Conservation (phyloP, 1,140 invertebrate genomes). For the Charaxes varanes region DNA sequence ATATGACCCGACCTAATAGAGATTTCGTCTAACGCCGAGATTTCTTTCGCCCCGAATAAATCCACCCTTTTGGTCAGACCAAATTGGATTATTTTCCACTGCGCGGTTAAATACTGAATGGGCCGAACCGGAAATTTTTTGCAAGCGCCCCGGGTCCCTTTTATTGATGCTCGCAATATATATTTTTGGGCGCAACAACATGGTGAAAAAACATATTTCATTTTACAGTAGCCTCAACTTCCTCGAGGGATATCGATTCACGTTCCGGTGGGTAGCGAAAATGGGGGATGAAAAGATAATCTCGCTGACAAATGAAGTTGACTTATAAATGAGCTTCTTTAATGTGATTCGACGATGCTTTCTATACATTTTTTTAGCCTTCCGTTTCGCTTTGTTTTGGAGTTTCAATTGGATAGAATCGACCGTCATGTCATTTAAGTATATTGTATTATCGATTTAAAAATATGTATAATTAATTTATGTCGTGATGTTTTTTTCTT, state of each 20-base stretch:
- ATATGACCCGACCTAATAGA: conserved; percentile 25
- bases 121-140: conserved; percentile 20
- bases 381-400: too few species aligned
- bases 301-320: conserved; percentile 16
- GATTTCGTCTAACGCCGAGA: conserved; percentile 21
- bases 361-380: too few species aligned
- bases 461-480: too few species aligned
- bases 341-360: too few species aligned
- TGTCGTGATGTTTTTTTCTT: too few species aligned
- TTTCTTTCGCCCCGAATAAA: conserved; percentile 22
- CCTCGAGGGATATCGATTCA: conserved; percentile 11
- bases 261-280: conserved; percentile 8
- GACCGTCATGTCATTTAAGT: too few species aligned
- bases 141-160: conserved; percentile 18
- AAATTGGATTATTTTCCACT: conserved; percentile 32
- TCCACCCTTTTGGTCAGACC: conserved; percentile 27
- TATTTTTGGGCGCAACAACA: conserved; percentile 20
- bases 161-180: conserved; percentile 29
- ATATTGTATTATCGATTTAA: too few species aligned
- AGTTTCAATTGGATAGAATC: too few species aligned
- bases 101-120: conserved; percentile 29
- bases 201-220: conserved; percentile 27
- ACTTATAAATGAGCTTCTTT: conserved; percentile 8
- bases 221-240: conserved; percentile 10
- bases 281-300: conserved; percentile 11